Evolutionary conservation across 2,797 vertebrate species (phyloP).

Genomic region (Pseudomugil gertrudae): DNA sequence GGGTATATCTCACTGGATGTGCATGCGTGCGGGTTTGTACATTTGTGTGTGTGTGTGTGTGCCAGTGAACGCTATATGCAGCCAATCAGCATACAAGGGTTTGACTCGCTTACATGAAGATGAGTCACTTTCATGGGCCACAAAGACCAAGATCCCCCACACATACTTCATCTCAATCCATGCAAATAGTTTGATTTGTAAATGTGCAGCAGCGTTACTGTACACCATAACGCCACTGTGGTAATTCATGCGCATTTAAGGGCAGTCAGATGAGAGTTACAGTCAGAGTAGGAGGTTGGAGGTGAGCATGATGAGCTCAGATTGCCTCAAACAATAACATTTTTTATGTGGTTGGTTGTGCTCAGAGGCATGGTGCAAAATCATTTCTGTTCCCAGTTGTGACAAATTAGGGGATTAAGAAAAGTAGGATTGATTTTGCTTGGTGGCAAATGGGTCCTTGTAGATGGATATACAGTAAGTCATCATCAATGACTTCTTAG

Average conservation of each 20-base stretch:
- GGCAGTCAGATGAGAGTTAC: conserved; percentile 28
- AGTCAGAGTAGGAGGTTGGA: conserved; percentile 40
- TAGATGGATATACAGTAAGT: neutral
- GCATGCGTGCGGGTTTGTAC: conserved; percentile 20
- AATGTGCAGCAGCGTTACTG: conserved; percentile 40
- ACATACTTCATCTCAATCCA: conserved; percentile 55
- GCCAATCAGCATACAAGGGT: conserved; percentile 57
- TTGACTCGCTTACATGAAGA: conserved; percentile 64
- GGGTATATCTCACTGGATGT: conserved; percentile 62
- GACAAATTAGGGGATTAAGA: neutral
- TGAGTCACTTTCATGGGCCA: conserved; percentile 73
- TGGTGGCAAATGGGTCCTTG: conserved; percentile 4
- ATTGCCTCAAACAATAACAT: conserved; percentile 44
- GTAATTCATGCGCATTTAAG: conserved; percentile 31
- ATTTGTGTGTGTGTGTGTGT: conserved; percentile 30
- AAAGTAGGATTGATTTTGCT: neutral
- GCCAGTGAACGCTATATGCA: conserved; percentile 25
- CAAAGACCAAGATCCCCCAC: conserved; percentile 55
- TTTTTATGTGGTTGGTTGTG: conserved; percentile 14
- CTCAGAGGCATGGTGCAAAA: neutral
- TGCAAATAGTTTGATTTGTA: conserved; percentile 61
- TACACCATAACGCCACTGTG: conserved; percentile 18
- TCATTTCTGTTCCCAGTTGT: conserved; percentile 7
- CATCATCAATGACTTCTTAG: neutral
- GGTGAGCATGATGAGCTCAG: conserved; percentile 44